Base-by-base conservation (phyloP, 2,888 invertebrate genomes). In the Anaspis maculata region DNA sequence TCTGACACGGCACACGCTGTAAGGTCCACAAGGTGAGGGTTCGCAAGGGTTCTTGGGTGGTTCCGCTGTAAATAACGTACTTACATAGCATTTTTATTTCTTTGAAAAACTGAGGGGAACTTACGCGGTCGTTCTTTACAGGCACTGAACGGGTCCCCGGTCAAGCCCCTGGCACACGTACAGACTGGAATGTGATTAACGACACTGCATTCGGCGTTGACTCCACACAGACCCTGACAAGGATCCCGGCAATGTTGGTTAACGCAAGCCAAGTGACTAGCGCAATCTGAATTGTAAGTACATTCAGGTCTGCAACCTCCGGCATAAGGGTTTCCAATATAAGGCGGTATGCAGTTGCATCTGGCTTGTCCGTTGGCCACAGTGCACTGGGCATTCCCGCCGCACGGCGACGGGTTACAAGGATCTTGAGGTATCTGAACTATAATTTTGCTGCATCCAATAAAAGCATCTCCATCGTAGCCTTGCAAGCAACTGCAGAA, bases 251-350 rank as follows among this genome's bases (percentile, higher is more conserved):
- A 90, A 57, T 88, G 84, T 52, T 85, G 84, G 35, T 85, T 83
- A 26, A 88, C 70, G 58, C 89, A 90, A 21, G 87, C 79, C 41
- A 85, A 66, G 52, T 80, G 73, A 45, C 76, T 78, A 3, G 83
- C 73, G 59, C 90, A 90, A 54, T 89, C 88, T 1, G 84, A 76
- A 59, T 83, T 87, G 44, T 79, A 76, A 7, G 81, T 76, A 61
- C 90, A 90, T 66, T 90, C 90, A 2, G 89, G 89, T 42, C 83
- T 73, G 54, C 90, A 91, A 16, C 88, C 88, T 11, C 83, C 81
- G 10, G 77, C 75, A 56, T 87, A 89, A 3, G 89, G 88, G 67
- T 91, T 86, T 5, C 90, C 90, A 41, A 85, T 78, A 54, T 88
- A 87, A 3, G 88, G 88, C 36, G 88, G 84, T 54, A 90, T 85